Evolutionary conservation across 2,888 invertebrate genomes (phyloP), one percentile per base, ranked within the genome.

Genomic region (Epirrita christyi): DNA sequence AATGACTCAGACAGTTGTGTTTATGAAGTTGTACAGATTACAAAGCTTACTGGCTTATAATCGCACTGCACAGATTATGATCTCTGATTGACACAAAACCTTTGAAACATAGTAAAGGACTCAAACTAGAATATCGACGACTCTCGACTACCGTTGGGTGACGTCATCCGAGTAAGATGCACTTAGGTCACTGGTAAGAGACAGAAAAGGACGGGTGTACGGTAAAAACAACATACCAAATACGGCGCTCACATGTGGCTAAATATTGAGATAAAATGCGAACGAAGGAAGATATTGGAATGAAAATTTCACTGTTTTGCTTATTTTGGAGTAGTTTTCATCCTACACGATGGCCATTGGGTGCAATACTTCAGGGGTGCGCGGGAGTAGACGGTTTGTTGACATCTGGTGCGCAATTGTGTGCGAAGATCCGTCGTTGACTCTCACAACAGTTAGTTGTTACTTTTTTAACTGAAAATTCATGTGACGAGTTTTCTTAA

Each of bases 171-270:
- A 82, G 59, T 72, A 73, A 78, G 86, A 86, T 67, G 68, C 60
- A 63, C 32, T 61, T 55, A 68, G 54, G 37, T 48, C 52, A 29
- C 42, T 13, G 43, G 27, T 41, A 40, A 41, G 46, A 42, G 69
- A 40, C 34, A 59, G 76, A 82, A 63, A 71, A 71, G 71, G 82
- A 83, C 68, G 46, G 70, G 13, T 6, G 60, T 64, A 67, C 69
- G 71, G 81, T 81, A 86, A 88, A 85, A 85, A 85, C 90, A 83
- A 88, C 77, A 83, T 89, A 67, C 91, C 91, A 84, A 85, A 91
- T 92, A 90, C 80, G 90, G 88, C 61, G 75, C 65, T 88, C 91
- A 90, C 81, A 90, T 92, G 90, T 86, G 81, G 72, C 84, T 83
- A 90, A 90, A 90, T 85, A 86, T 83, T 73, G 76, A 75, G 68